phyloP scores from a whole-genome alignment of 1,140 invertebrate genomes.

The Ericerus pela region DNA sequence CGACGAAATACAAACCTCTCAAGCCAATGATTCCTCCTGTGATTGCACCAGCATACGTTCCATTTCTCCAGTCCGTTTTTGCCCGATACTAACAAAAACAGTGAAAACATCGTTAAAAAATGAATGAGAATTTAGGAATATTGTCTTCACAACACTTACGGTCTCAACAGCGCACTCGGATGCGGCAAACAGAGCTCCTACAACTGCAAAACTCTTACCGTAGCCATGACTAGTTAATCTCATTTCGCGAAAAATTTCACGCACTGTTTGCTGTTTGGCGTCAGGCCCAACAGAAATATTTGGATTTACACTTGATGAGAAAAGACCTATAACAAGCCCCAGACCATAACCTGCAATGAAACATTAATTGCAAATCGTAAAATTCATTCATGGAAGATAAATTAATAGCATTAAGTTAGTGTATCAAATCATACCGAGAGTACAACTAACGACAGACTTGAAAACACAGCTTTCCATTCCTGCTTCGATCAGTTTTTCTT shows the following conservation, averaged over 20 bases:
- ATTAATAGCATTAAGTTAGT: not conserved
- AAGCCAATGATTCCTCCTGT: conserved; percentile 91
- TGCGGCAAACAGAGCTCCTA: conserved; percentile 83
- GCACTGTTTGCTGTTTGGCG: conserved; percentile 61
- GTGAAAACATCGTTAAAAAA: conserved; percentile 14
- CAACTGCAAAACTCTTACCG: conserved; percentile 93
- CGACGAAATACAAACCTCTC: conserved; percentile 44
- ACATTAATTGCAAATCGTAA: not conserved
- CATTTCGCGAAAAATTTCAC: conserved; percentile 81
- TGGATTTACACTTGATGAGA: conserved; percentile 82
- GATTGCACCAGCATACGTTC: conserved; percentile 80
- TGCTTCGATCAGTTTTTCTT: conserved; percentile 73
- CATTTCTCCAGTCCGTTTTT: conserved; percentile 92
- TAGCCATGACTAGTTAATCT: conserved; percentile 75
- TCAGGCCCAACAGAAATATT: conserved; percentile 37
- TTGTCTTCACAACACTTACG: conserved; percentile 35
- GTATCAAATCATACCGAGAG: conserved; percentile 50
- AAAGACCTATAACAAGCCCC: conserved; percentile 83
- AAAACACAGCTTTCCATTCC: conserved; percentile 84
- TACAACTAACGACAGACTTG: conserved; percentile 77
- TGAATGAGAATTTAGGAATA: not conserved
- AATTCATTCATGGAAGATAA: not conserved
- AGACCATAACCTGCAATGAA: conserved; percentile 67
- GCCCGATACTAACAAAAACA: conserved; percentile 57
- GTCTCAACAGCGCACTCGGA: conserved; percentile 86